Base-by-base conservation (phyloP, 2,888 invertebrate genomes). In the Tenthredo distinguenda region DNA sequence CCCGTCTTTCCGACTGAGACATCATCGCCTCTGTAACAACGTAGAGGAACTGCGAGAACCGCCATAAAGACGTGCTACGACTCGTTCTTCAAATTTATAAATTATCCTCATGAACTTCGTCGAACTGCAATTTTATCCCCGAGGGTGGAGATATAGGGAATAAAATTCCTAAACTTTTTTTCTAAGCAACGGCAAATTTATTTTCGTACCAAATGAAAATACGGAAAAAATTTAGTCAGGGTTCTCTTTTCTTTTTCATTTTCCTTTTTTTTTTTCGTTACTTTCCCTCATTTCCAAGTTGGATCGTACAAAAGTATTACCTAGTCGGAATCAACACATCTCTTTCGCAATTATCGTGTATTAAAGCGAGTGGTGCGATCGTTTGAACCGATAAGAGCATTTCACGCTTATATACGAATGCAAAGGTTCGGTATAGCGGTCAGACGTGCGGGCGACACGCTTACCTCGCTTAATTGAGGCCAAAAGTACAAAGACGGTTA, bases 401-500 rank as follows among this genome's bases (percentile, higher is more conserved):
- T 47, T 15, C 26, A 15, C 10, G 76, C 43, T 76, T 76, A n/a
- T 76, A n/a, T 76, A 26, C 21, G 15, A 47, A 40, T 47, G 18
- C 26, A 50, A 47, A 31, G 77, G 47, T 9, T 50, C 34, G 4
- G 47, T 47, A 50, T 21, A 47, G 76, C 50, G 50, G 77, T 77
- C 77, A 77, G 77, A 31, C 77, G 77, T 21, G 15, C 18, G 77
- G 77, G 50, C 31, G 50, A 77, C 47, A 77, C 26, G 50, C 15
- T 77, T 18, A 26, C 77, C 31, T 77, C 77, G 77, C 10, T n/a
- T 77, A 77, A 77, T 77, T 77, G 47, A 26, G 47, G 50, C 50
- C 34, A 31, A 77, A 77, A 55, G 77, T 34, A 26, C 12, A 74
- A 43, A 74, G 43, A 43, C 74, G 43, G 21, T 15, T 72, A 12